phyloP scores from a whole-genome alignment of 2,888 invertebrate species.

The Rhagium mordax region DNA sequence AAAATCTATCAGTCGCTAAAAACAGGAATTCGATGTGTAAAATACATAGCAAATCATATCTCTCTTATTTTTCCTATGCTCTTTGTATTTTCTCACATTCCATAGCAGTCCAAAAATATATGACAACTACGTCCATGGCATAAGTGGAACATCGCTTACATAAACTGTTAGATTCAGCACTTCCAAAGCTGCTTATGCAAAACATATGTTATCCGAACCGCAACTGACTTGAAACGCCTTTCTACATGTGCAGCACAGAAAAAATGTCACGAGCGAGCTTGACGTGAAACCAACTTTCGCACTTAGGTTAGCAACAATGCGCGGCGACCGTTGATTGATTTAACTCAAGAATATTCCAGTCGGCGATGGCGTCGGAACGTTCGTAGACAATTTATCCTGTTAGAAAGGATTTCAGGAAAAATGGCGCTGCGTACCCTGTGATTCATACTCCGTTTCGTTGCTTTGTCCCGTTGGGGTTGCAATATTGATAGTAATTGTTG shows the following conservation, averaged over 20 bases:
- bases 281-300: slow-evolving; percentile 12
- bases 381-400: background rate
- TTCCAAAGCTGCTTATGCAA: slow-evolving; percentile 8
- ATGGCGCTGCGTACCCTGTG: background rate
- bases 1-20: too few species aligned
- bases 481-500: background rate
- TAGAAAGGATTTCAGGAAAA: background rate
- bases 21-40: too few species aligned
- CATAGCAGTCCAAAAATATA: background rate
- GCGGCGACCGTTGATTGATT: too few species aligned
- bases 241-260: background rate
- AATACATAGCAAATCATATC: too few species aligned
- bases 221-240: background rate
- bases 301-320: slow-evolving; percentile 5
- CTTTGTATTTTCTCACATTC: background rate
- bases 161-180: slow-evolving; percentile 17
- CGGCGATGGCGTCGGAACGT: too few species aligned
- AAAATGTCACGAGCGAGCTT: background rate
- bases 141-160: background rate
- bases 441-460: background rate
- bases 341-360: too few species aligned
- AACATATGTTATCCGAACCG: slow-evolving; percentile 11
- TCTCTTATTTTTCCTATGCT: too few species aligned
- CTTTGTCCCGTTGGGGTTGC: too few species aligned
- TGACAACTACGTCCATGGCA: background rate